Evolutionary conservation across 2,797 vertebrate species (phyloP), one percentile per base, ranked within the genome.

Genomic region (Bradypodion ventrale): DNA sequence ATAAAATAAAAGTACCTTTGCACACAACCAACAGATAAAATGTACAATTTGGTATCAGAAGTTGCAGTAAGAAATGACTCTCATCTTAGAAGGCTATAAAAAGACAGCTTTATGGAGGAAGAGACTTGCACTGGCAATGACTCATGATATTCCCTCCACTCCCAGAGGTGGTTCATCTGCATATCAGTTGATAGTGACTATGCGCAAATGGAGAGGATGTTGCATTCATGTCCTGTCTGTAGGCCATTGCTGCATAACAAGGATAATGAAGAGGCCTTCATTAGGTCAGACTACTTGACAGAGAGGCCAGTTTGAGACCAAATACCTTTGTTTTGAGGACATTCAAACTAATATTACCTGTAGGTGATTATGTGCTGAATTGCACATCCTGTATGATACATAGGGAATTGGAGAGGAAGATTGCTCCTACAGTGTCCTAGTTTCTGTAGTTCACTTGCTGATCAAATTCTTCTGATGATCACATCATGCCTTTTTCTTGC

Each of bases 401-500:
- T 23, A 2, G 84, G 52, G 75, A 82, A 85, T 60, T 63, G 49
- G n/a, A 21, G 40, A 13, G 81, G 77, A 65, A 87, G 32, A 52
- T 80, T 82, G 40, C 25, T 69, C 56, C 81, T 85, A 80, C 85
- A 86, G 80, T 2, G n/a, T 46, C 4, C 9, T 42, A 0, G 69
- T 87, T 90, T 83, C 63, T 60, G 65, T 8, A 86, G 75, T 80
- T 91, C 82, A 78, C 69, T 75, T 75, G 32, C 74, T 85, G 42
- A 83, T 86, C 83, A 87, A 87, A 84, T 15, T 70, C 63, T 40
- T 84, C 0, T 0, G 37, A 80, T 89, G 83, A 68, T 81, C 87
- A 59, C n/a, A 23, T 1, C 6, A 73, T 70, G 80, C 65, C 82
- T 91, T 90, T 87, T 77, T 92, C 89, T 90, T 90, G 49, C 80